Base-by-base conservation (phyloP, 2,888 invertebrate species). In the Bombylius discolor region DNA sequence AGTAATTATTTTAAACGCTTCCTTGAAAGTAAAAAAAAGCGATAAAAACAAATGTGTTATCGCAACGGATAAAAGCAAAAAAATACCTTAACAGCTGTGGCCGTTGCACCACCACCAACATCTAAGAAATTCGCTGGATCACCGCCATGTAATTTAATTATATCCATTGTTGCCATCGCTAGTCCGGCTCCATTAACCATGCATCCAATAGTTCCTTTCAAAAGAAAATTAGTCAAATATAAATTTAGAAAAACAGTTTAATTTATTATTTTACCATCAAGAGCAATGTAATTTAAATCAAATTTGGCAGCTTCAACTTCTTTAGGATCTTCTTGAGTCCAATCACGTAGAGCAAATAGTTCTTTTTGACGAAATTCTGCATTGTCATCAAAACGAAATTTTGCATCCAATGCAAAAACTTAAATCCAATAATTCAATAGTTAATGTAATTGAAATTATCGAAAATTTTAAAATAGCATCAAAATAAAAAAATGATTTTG, bases 161-260 rank as follows among this genome's bases (percentile, higher is more conserved):
- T 95, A 72, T 97, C 96, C 96, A 97, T 96, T 7, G 96, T 97
- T 32, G 96, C 94, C 96, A 96, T 96, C 34, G 96, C 96, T 62
- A 97, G 77, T 60, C 96, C 96, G 57, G 96, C 96, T 58, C 96
- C 96, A 71, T 96, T 96, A 45, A 96, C 95, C 81, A 96, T 83
- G 74, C 95, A 96, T 4, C 95, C 95, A 68, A 95, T 94, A 67
- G 82, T 86, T 52, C 81, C 81, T 80, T 23, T 23, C 12, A 6
- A 45, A n/a, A n/a, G 45, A 45, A 45, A 47, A 47, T 23, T 47
- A 47, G 31, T 47, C 47, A 47, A 47, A 47, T 14, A 23, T 31
- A 47, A 47, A 47, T 23, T 47, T 31, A 47, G 47, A 31, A 31
- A 31, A 47, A 23, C 47, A 47, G 3, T 23, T 23, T 2, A 23